Conservation (phyloP, 2,888 invertebrate genomes). For the Drosophila anomalata region DNA sequence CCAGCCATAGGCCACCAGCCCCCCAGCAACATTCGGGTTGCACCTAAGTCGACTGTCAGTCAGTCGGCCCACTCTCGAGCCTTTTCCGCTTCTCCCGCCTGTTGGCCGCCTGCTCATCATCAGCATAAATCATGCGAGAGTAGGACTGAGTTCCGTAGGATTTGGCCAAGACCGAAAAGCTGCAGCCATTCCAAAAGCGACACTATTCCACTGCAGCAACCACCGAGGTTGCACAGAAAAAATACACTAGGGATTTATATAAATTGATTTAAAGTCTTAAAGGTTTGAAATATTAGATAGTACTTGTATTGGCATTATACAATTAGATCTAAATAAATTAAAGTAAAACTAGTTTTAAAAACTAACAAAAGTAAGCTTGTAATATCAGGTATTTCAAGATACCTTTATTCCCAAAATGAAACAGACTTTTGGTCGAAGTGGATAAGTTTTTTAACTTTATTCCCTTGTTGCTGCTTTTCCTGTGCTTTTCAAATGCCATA, state of each 20-base stretch:
- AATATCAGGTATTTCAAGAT: background rate
- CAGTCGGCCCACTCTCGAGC: conserved; percentile 42
- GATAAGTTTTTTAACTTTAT: conserved; percentile 30
- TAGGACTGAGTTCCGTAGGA: conserved; percentile 49
- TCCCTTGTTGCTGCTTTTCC: conserved; percentile 38
- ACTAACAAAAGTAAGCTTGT: no score
- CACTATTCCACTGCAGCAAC: conserved; percentile 15
- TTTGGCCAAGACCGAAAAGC: conserved; percentile 46
- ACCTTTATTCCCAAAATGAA: background rate
- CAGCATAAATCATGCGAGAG: conserved; percentile 75
- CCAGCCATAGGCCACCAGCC: conserved; percentile 10
- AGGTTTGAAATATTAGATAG: no score
- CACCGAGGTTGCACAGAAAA: background rate
- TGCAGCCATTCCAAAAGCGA: conserved; percentile 14
- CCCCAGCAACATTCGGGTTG: conserved; percentile 7
- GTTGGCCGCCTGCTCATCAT: conserved; percentile 55
- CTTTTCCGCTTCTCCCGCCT: conserved; percentile 4
- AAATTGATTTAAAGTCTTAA: background rate
- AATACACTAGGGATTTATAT: background rate
- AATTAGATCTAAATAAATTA: no score
- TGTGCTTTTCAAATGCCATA: conserved; percentile 49
- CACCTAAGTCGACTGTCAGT: conserved; percentile 13
- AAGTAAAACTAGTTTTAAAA: no score
- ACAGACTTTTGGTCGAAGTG: conserved; percentile 1
- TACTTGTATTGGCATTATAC: no score